These are phyloP conservation scores for Sinhomidia bicolor DNA, from an alignment of 2,888 invertebrate genomes.

Conservation along the genomic window DNA sequence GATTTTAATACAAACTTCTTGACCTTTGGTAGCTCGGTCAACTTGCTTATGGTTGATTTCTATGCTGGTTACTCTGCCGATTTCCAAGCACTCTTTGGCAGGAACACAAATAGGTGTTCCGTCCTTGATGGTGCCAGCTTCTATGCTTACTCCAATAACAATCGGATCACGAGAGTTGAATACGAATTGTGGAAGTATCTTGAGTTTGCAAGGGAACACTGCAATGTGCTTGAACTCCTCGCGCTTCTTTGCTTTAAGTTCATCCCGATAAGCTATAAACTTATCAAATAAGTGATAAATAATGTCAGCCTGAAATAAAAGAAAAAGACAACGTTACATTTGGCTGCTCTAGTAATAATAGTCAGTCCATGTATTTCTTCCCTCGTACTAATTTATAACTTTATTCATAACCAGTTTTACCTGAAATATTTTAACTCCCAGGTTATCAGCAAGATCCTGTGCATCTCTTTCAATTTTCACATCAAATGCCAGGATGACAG, in stretches of 20 bases:
- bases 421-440: conserved; percentile 96
- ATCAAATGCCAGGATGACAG: conserved; percentile 99
- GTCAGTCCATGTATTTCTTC: no score
- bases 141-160: conserved; percentile 96
- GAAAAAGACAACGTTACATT: no score
- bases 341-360: no score
- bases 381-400: not conserved
- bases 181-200: conserved; percentile 90
- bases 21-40: conserved; percentile 96
- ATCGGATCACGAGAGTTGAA: conserved; percentile 99
- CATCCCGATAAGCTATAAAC: conserved; percentile 96
- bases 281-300: conserved; percentile 99
- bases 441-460: conserved; percentile 96
- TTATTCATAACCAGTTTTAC: conserved; percentile 46
- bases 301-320: conserved; percentile 91
- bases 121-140: conserved; percentile 96
- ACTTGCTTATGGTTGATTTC: conserved; percentile 97
- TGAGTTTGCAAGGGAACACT: conserved; percentile 98
- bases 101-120: conserved; percentile 99
- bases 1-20: conserved; percentile 98
- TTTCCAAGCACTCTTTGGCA: conserved; percentile 96
- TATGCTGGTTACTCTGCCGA: conserved; percentile 97
- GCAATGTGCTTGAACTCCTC: conserved; percentile 98
- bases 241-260: conserved; percentile 93
- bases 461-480: conserved; percentile 99